Evolutionary conservation across 1,140 invertebrate species (phyloP).

Genomic region (Drosophila pectinifera): DNA sequence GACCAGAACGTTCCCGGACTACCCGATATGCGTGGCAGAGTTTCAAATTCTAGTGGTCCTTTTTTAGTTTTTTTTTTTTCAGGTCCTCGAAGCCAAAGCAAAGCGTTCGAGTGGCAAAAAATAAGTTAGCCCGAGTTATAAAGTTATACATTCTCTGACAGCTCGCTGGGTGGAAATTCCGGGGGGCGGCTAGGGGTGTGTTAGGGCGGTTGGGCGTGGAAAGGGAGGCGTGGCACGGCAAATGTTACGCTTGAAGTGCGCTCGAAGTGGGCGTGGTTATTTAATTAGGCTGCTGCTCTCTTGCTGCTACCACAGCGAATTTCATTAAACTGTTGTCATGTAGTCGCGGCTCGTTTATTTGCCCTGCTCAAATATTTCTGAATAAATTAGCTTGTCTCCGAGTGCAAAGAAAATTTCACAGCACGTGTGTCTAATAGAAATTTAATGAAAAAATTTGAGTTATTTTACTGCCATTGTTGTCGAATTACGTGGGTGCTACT

Average conservation of each 20-base stretch:
- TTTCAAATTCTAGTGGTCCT: conserved; percentile 16
- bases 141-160: conserved; percentile 37
- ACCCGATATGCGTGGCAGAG: not conserved
- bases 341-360: conserved; percentile 37
- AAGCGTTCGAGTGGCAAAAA: conserved; percentile 53
- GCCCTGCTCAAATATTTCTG: conserved; percentile 35
- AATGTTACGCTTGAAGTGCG: conserved; percentile 18
- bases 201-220: not conserved
- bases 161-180: conserved; percentile 16
- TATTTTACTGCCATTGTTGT: conserved; percentile 4
- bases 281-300: conserved; percentile 40
- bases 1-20: not conserved
- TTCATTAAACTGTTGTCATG: conserved; percentile 53
- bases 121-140: conserved; percentile 46
- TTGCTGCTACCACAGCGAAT: conserved; percentile 5
- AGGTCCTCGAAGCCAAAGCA: conserved; percentile 38
- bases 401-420: not conserved
- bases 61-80: conserved; percentile 15
- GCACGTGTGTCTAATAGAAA: conserved; percentile 21
- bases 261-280: conserved; percentile 40
- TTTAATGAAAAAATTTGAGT: conserved; percentile 7
- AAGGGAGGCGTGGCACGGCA: conserved; percentile 19
- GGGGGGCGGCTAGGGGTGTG: too few species aligned
- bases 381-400: conserved; percentile 30
- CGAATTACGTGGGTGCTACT: not conserved